Base-by-base conservation (phyloP, 2,113 vertebrate species). In the Calyptommatus sinebrachiatus region DNA sequence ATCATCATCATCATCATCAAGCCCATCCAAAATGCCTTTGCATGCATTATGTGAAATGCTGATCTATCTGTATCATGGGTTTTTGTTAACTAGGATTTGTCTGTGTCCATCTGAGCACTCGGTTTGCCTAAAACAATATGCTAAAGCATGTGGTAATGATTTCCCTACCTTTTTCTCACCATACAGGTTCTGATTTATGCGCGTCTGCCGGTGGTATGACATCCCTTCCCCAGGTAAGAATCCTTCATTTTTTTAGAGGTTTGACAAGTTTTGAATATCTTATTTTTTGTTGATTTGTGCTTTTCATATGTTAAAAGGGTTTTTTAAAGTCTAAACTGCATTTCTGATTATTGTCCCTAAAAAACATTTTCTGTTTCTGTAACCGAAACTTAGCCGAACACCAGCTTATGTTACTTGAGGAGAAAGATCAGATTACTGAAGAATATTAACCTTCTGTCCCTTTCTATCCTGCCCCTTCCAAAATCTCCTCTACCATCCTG, bases 151-250 rank as follows among this genome's bases (percentile, higher is more conserved):
- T 20, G 35, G 12, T 4, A 18, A 11, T 70, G n/a, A 5, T 69
- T 75, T 74, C 2, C 68, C 88, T 57, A 88, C 77, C n/a, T 71
- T 21, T 14, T 71, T 91, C 88, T 57, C 22, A 73, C 79, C 53
- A 90, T 93, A 62, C 77, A 94, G 91, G 86, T 74, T 84, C 88
- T 74, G 95, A 94, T 81, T 65, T 65, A 7, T 90, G 91, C 74
- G 92, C 95, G 72, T 76, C 81, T 7, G 75, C 79, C 21, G 68
- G 78, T 0, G 90, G 89, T 75, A 86, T 87, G 7, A 84, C 92
- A 85, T 73, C 89, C 21, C 69, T 89, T 48, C 83, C 88, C 78
- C 97, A 96, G 97, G 98, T 99, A 95, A 92, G 78, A 31, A 28
- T 48, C 65, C 76, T 65, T 50, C 81, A 20, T 4, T 66, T 74